Evolutionary conservation across 2,888 invertebrate species (phyloP).

Genomic region (Augiades crinisus): DNA sequence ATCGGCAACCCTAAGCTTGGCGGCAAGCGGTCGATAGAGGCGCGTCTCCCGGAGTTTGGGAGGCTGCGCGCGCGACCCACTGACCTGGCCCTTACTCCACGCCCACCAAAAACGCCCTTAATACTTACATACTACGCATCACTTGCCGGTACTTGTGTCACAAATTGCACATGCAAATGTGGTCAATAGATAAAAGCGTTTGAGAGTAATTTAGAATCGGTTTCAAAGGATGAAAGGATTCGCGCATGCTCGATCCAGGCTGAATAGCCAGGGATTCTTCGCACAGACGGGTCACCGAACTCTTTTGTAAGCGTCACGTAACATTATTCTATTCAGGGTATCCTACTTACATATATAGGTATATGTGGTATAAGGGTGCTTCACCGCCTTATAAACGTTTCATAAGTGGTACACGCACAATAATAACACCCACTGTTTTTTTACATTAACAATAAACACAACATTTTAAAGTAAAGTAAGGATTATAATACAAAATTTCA

Average conservation of each 20-base stretch:
- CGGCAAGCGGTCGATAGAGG: constrained; percentile 77
- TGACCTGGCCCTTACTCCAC: constrained; percentile 74
- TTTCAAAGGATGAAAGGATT: constrained; percentile 44
- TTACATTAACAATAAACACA: too few species aligned
- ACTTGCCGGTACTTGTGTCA: background rate
- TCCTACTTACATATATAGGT: constrained; percentile 24
- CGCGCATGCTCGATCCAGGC: constrained; percentile 44
- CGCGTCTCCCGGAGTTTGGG: constrained; percentile 71
- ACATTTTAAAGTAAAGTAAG: too few species aligned
- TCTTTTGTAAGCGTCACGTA: constrained; percentile 36
- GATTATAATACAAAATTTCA: too few species aligned
- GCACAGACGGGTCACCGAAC: constrained; percentile 43
- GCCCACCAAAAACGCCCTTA: constrained; percentile 41
- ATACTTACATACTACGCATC: constrained; percentile 31
- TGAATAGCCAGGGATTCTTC: constrained; percentile 39
- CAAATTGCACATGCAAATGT: background rate
- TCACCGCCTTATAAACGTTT: constrained; percentile 11
- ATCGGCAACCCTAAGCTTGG: constrained; percentile 60
- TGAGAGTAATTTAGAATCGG: constrained; percentile 31
- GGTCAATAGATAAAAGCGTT: background rate
- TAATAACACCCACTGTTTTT: too few species aligned
- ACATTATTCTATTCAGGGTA: constrained; percentile 34
- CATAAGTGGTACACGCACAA: background rate
- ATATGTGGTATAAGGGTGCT: constrained; percentile 17
- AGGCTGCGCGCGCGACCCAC: constrained; percentile 84